A percentile compares a stretch with the other conserved stretches of the same genome.
These are phyloP conservation scores for Phyllopteryx taeniolatus DNA, from an alignment of 2,113 vertebrate genomes.

Conservation along the genomic window DNA sequence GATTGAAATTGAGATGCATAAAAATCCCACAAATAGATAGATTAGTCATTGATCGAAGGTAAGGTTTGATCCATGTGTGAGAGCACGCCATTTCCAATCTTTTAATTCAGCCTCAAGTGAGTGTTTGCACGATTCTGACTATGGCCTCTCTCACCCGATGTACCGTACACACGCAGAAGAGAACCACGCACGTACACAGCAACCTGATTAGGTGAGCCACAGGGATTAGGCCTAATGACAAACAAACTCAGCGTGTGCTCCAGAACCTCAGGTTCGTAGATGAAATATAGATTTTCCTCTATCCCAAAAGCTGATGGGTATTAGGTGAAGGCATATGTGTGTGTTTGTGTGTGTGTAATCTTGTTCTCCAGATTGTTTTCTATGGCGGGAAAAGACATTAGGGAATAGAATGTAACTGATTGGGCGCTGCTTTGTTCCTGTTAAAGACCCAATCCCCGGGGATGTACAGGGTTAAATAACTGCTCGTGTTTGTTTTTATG, in stretches of 20 bases:
- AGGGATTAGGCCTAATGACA: constrained; percentile 71
- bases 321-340: constrained; percentile 44
- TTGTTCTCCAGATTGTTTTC: constrained; percentile 51
- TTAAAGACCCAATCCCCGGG: constrained; percentile 63
- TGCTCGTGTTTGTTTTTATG: constrained; percentile 8
- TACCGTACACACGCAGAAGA: constrained; percentile 21
- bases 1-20: constrained; percentile 42
- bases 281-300: constrained; percentile 76
- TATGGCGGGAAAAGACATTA: constrained; percentile 35
- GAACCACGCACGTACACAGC: constrained; percentile 39
- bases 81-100: constrained; percentile 56
- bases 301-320: constrained; percentile 61
- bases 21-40: constrained; percentile 46
- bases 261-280: constrained; percentile 68
- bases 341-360: constrained; percentile 29
- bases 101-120: constrained; percentile 66
- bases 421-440: constrained; percentile 58
- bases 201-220: constrained; percentile 69
- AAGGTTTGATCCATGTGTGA: constrained; percentile 57
- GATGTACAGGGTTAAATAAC: constrained; percentile 56
- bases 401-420: constrained; percentile 56
- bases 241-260: constrained; percentile 69
- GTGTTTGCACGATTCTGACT: constrained; percentile 58
- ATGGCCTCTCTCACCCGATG: constrained; percentile 17
- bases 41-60: constrained; percentile 61